Conservation (phyloP, 2,888 invertebrate species). For the Lingula anatina region DNA sequence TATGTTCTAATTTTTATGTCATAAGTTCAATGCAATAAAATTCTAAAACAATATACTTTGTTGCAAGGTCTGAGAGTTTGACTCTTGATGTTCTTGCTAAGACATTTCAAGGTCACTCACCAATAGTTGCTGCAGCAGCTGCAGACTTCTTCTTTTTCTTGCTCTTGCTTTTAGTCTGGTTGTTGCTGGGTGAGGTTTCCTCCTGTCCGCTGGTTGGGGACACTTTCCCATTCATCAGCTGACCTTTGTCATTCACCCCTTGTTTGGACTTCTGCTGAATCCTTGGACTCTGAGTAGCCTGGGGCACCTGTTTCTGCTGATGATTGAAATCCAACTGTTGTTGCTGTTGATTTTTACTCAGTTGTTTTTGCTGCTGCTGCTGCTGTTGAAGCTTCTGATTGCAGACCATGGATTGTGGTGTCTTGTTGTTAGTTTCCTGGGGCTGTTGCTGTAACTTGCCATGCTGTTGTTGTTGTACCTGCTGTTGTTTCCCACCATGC, state of each 20-base stretch:
- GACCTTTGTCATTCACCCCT: slow-evolving; percentile 1
- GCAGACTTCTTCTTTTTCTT: slow-evolving; percentile 8
- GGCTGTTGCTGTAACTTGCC: slow-evolving; percentile 11
- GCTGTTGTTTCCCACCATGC: slow-evolving; percentile 14
- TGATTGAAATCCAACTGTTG: too few species aligned
- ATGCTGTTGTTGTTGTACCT: slow-evolving; percentile 12
- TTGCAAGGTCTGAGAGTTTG: too few species aligned
- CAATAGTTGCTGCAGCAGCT: slow-evolving; percentile 4
- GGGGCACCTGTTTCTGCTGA: slow-evolving; percentile 6
- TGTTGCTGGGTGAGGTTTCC: slow-evolving; percentile 4
- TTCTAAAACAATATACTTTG: too few species aligned
- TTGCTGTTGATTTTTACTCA: too few species aligned
- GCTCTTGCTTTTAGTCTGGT: slow-evolving; percentile 3
- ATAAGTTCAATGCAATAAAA: too few species aligned
- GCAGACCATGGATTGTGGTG: too few species aligned
- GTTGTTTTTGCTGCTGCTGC: slow-evolving; percentile 9
- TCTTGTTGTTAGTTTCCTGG: too few species aligned
- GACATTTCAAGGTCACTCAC: too few species aligned
- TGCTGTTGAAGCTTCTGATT: slow-evolving; percentile 13
- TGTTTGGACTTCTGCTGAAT: slow-evolving; percentile 3
- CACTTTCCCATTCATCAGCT: slow-evolving; percentile 8
- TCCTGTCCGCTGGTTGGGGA: neutral
- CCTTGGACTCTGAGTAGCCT: slow-evolving; percentile 1
- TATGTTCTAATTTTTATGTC: too few species aligned
- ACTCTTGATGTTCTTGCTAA: too few species aligned